Percentiles rank a stretch among this genome's conserved stretches.
These are phyloP conservation scores for Diuraphis noxia DNA, from an alignment of 1,140 invertebrate genomes.

Conservation along the genomic window DNA sequence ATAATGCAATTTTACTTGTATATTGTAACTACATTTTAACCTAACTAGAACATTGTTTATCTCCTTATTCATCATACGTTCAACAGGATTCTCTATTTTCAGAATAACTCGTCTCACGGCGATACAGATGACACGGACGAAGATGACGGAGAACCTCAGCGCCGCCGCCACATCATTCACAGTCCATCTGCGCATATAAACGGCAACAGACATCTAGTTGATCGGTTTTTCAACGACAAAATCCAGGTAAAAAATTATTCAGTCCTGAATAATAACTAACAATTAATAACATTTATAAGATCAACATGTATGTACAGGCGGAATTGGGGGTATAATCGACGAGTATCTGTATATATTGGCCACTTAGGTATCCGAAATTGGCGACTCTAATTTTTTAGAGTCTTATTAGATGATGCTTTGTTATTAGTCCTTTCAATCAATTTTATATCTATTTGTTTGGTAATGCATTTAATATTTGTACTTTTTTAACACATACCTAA, in stretches of 20 bases:
- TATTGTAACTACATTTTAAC: neutral
- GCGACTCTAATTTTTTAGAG: neutral
- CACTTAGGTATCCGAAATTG: neutral
- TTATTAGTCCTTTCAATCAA: neutral
- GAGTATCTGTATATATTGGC: neutral
- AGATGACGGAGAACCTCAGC: neutral
- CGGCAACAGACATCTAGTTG: neutral
- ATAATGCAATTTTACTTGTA: too few relatives aligned
- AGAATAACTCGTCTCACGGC: conserved; percentile 27
- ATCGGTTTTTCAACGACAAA: conserved; percentile 40
- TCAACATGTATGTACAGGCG: too few relatives aligned
- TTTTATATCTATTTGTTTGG: neutral
- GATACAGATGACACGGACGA: conserved; percentile 29
- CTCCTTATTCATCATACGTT: neutral
- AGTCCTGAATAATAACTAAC: neutral
- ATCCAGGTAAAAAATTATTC: conserved; percentile 27
- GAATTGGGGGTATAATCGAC: too few relatives aligned
- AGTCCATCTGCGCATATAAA: neutral
- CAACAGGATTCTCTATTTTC: neutral
- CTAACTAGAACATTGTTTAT: neutral
- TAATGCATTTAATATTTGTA: too few relatives aligned
- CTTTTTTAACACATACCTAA: neutral
- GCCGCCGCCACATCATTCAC: neutral
- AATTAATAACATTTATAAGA: neutral
- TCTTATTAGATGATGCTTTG: neutral